These are phyloP conservation scores for Onchidella celtica DNA, from an alignment of 2,888 invertebrate genomes.

Conservation along the genomic window DNA sequence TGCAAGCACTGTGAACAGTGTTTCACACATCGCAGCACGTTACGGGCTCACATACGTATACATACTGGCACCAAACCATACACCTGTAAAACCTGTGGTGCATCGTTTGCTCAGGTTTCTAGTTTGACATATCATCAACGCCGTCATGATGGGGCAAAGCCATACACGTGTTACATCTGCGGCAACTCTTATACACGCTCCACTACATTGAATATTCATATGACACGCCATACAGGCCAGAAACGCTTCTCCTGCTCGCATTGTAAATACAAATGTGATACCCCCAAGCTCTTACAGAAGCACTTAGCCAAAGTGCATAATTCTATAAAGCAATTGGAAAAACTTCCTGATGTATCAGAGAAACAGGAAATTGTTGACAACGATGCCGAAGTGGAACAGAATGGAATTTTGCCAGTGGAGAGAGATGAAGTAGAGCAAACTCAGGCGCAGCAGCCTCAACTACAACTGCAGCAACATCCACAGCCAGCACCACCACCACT, in stretches of 20 bases:
- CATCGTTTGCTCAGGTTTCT: constrained; percentile 43
- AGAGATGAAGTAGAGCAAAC: not conserved
- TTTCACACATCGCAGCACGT: constrained; percentile 33
- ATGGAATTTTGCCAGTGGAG: too few relatives aligned
- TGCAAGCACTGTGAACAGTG: constrained; percentile 35
- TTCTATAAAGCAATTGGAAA: not conserved
- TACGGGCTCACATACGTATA: constrained; percentile 36
- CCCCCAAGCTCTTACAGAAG: constrained; percentile 27
- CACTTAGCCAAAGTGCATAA: constrained; percentile 35
- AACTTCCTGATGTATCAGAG: not conserved
- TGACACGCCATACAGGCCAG: constrained; percentile 35
- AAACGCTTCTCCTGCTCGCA: constrained; percentile 28
- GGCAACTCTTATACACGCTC: constrained; percentile 40
- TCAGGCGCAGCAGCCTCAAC: not conserved
- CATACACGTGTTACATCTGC: constrained; percentile 43
- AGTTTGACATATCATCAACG: constrained; percentile 46
- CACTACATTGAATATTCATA: constrained; percentile 43
- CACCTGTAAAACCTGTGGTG: constrained; percentile 32
- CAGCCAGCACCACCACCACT: not conserved
- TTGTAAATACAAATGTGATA: constrained; percentile 34
- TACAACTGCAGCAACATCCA: not conserved
- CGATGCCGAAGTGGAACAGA: not conserved
- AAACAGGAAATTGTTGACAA: not conserved
- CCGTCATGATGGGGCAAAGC: constrained; percentile 43
- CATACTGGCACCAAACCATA: constrained; percentile 46